Evolutionary conservation across 2,797 vertebrate genomes (phyloP), one percentile per base, ranked within the genome.

Genomic region (Ceryle rudis): DNA sequence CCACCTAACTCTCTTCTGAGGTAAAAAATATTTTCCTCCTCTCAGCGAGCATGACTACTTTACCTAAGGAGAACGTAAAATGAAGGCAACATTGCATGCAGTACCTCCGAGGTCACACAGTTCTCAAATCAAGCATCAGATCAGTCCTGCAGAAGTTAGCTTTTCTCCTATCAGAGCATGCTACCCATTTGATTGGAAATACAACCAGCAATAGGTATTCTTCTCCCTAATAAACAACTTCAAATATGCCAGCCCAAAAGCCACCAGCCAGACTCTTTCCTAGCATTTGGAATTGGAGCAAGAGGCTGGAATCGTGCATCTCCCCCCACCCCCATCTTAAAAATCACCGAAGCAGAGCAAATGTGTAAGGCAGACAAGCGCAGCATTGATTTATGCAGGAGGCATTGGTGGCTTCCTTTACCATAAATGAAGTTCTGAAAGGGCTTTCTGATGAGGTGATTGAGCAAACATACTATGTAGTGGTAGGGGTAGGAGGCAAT

Each of bases 401-500:
- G 33, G 33, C 64, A 67, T 46, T 19, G 44, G 49, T 62, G 39
- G 11, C 20, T 95, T 89, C 81, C 81, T 94, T 90, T 84, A 93
- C 51, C 46, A n/a, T 31, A n/a, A n/a, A n/a, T n/a, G 31, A 55
- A 55, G 54, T 55, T 55, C 31, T n/a, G 54, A 55, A 55, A 55
- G 54, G 31, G 54, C 31, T n/a, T 55, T 55, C 29, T 25, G 74
- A 94, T 42, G 75, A 95, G 85, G 74, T 74, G 95, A 87, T 25
- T 85, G 88, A 82, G 85, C 74, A 95, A 90, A 89, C 83, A 62
- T 37, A 87, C 78, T 87, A 49, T 55, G 52, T 44, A 78, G 79
- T 54, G 88, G 51, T 74, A 92, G 19, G 66, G 81, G 80, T 95
- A 86, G 78, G 88, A 96, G 74, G 90, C 65, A 92, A 85, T 93